phyloP scores from a whole-genome alignment of 2,113 vertebrate species.

The Archocentrus centrarchus region DNA sequence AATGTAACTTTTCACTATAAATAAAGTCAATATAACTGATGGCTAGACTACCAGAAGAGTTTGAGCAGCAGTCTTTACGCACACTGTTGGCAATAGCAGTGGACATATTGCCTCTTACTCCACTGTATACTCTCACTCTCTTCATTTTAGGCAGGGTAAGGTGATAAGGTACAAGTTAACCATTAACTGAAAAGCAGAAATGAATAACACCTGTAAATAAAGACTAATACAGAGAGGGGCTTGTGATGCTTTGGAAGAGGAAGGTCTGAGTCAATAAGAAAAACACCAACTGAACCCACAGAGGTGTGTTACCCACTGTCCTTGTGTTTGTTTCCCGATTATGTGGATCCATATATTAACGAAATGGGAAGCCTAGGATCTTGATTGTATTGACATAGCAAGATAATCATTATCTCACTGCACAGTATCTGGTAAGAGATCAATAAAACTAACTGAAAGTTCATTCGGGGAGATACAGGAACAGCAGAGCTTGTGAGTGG shows the following conservation, averaged over 20 bases:
- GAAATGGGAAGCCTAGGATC: constrained; percentile 9
- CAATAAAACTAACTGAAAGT: constrained; percentile 33
- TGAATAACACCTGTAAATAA: constrained; percentile 11
- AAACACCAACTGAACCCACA: background rate
- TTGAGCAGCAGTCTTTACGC: background rate
- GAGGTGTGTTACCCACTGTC: background rate
- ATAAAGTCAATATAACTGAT: background rate
- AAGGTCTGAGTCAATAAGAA: background rate
- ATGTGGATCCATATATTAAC: constrained; percentile 46
- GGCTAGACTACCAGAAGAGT: background rate
- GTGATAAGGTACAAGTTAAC: constrained; percentile 53
- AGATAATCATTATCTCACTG: constrained; percentile 15
- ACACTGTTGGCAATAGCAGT: background rate
- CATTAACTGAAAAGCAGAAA: constrained; percentile 58
- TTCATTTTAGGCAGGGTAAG: background rate
- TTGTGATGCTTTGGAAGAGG: constrained; percentile 12
- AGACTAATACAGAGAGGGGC: background rate
- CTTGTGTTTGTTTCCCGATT: constrained; percentile 12
- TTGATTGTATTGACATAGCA: constrained; percentile 7
- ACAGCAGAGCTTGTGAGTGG: constrained; percentile 23
- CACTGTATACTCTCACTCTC: background rate
- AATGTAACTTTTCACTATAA: background rate
- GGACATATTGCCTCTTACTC: background rate
- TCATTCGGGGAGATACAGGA: constrained; percentile 23
- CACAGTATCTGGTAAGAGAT: background rate